A percentile compares a stretch with the other conserved stretches of the same genome.
Evolutionary conservation across 2,888 invertebrate genomes (phyloP).

Genomic region (Drosophila lacicola): DNA sequence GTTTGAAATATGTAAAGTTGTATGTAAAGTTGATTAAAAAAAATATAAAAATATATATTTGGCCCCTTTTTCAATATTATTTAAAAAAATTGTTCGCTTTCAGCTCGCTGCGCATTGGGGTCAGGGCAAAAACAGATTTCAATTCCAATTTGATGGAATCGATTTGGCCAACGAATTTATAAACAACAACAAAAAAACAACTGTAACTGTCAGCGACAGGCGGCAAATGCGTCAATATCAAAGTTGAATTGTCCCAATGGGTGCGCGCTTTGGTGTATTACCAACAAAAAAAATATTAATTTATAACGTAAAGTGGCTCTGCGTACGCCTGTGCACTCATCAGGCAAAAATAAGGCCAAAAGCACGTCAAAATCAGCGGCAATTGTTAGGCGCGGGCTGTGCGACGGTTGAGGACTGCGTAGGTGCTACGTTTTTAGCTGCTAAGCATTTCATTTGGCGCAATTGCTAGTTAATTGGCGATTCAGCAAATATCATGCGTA

Average conservation of each 20-base stretch:
- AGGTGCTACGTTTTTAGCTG: constrained; percentile 21
- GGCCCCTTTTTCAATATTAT: constrained; percentile 7
- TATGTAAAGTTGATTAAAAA: background rate
- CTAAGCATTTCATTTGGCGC: constrained; percentile 38
- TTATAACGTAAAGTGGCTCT: constrained; percentile 31
- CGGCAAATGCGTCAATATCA: constrained; percentile 59
- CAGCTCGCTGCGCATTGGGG: constrained; percentile 42
- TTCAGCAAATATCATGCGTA: constrained; percentile 68
- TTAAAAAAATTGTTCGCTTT: constrained; percentile 37
- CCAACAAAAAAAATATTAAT: constrained; percentile 36
- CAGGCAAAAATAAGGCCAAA: constrained; percentile 39
- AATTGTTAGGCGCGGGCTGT: background rate
- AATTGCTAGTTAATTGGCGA: constrained; percentile 78
- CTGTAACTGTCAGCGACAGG: constrained; percentile 48
- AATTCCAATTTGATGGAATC: constrained; percentile 29
- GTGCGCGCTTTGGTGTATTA: constrained; percentile 16
- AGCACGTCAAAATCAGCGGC: constrained; percentile 42
- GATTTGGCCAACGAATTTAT: constrained; percentile 22
- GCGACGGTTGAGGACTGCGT: background rate
- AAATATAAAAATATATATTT: background rate
- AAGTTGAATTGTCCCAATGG: constrained; percentile 27
- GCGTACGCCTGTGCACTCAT: constrained; percentile 35
- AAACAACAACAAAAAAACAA: constrained; percentile 11
- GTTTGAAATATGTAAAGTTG: constrained; percentile 15
- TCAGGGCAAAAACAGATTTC: constrained; percentile 42